Evolutionary conservation across 2,797 vertebrate genomes (phyloP).

Genomic region (Ctenosaura bakeri): DNA sequence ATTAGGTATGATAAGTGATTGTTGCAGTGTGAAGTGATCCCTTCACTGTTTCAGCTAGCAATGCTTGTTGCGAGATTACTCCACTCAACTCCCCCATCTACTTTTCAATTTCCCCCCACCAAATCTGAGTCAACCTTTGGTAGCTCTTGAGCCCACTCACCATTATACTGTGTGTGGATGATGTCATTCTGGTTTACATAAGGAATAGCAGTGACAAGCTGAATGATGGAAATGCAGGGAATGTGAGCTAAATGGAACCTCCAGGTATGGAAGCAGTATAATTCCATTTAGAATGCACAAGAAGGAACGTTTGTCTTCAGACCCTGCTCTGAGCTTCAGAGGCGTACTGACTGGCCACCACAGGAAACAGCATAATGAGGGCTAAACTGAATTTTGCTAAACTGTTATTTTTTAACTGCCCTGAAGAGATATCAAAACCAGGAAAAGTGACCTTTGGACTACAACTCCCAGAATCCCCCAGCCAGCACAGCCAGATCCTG

Average conservation of each 20-base stretch:
- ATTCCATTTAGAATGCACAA: not conserved
- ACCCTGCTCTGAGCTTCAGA: not conserved
- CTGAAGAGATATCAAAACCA: not conserved
- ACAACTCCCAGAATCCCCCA: not conserved
- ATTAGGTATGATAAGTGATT: not conserved
- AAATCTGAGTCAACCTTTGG: not conserved
- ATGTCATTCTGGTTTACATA: not conserved
- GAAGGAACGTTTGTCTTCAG: not conserved
- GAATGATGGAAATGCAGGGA: not conserved
- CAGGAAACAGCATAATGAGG: not conserved
- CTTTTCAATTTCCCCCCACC: not conserved
- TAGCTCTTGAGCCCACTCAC: not conserved
- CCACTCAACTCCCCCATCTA: not conserved
- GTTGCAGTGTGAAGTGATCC: not conserved
- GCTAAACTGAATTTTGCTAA: not conserved
- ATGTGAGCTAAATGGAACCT: not conserved
- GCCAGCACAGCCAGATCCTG: not conserved
- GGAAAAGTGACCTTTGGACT: not conserved
- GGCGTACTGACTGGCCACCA: not conserved
- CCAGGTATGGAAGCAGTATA: not conserved
- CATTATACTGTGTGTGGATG: not conserved
- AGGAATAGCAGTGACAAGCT: not conserved
- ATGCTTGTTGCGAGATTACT: not conserved
- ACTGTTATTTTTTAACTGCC: no score
- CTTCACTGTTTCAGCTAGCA: not conserved